Evolutionary conservation across 2,113 vertebrate species (phyloP), one percentile per base, ranked within the genome.

Genomic region (Mirza zaza): DNA sequence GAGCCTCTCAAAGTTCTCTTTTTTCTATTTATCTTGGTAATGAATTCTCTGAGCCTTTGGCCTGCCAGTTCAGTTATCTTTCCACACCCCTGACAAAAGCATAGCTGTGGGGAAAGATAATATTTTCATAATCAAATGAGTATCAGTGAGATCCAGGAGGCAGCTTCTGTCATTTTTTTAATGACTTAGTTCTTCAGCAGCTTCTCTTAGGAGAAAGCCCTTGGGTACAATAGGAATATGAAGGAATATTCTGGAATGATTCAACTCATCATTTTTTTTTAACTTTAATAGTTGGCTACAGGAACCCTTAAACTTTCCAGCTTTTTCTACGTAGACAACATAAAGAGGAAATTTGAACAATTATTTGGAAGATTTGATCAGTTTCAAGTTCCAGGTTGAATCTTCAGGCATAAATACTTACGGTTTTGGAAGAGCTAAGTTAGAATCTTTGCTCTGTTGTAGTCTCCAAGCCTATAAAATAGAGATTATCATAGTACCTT

Each of bases 71-170:
- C 70, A n/a, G 86, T 70, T 95, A 83, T 95, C 91, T 95, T 76
- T 68, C n/a, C 10, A 48, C 32, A 9, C 85, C 93, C 81, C 67
- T 90, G 87, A 97, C 55, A 91, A 96, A 93, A 95, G 87, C 93
- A 92, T 82, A 32, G 65, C 93, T 95, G 59, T 48, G 48, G 87
- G 93, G 80, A 97, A 95, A 90, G 93, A 93, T 81, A 94, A 87
- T 92, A 94, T 97, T 97, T 97, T 95, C 96, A 93, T 97, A 93
- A 97, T 97, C 93, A 95, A 89, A 85, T 82, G 89, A 73, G 81
- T 57, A 90, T 93, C 93, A 93, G 80, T 42, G 39, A 88, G 79
- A 90, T 87, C 68, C 48, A n/a, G 15, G 59, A 12, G 42, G 89
- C 48, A 57, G 65, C 84, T 97, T 67, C 83, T 87, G 95, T 92